A percentile compares a stretch with the other conserved stretches of the same genome.
Evolutionary conservation across 2,113 vertebrate species (phyloP).

Genomic region (Scopus umbretta): DNA sequence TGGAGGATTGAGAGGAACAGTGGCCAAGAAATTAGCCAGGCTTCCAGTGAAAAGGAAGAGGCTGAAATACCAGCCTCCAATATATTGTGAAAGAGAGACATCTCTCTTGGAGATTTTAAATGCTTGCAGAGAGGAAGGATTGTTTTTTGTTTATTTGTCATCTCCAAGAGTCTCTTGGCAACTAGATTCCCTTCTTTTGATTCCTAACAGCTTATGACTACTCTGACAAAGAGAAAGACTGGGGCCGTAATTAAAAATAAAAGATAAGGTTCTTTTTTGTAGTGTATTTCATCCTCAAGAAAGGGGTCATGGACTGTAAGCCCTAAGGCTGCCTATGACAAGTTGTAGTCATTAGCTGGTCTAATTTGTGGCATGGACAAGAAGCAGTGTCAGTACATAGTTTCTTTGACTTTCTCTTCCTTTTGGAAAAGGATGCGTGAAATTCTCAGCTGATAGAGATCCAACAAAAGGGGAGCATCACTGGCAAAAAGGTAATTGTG

Average conservation of each 20-base stretch:
- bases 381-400: not conserved
- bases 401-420: not conserved
- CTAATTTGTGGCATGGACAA: not conserved
- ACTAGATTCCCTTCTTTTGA: not conserved
- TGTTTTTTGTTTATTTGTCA: not conserved
- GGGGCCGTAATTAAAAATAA: not conserved
- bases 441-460: not conserved
- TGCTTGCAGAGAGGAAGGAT: not conserved
- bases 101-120: not conserved
- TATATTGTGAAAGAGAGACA: not conserved
- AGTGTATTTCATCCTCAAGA: not conserved
- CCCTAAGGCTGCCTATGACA: accelerated
- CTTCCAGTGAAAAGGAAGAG: not conserved
- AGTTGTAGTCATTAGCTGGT: not conserved
- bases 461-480: not conserved
- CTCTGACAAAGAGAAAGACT: not conserved
- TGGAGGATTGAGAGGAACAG: not conserved
- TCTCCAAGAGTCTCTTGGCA: not conserved
- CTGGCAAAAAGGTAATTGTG: not conserved
- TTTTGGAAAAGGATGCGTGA: not conserved
- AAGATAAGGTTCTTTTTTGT: not conserved
- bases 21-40: not conserved
- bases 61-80: not conserved
- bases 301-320: not conserved
- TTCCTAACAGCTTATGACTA: not conserved